Base-by-base conservation (phyloP, 2,797 vertebrate species). In the Acanthornis magna region DNA sequence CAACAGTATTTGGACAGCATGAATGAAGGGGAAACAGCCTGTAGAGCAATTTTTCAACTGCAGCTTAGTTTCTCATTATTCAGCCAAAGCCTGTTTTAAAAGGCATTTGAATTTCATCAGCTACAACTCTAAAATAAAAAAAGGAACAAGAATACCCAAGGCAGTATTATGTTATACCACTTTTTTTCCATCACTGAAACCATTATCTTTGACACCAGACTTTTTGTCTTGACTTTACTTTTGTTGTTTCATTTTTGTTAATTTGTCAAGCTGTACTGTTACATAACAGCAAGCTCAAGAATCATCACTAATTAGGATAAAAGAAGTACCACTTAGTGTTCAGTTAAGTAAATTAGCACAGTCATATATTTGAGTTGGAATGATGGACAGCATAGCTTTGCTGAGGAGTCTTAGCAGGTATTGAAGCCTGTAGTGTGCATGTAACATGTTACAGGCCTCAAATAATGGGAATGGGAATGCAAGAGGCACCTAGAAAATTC, bases 91-190 rank as follows among this genome's bases (percentile, higher is more conserved):
- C 51, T 50, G 4, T 60, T 77, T 63, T 65, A 63, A 92, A 92
- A 82, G 45, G 23, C 7, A 26, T 81, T 89, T 92, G 23, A 92
- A 83, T 93, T 94, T 94, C 53, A 91, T 71, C 45, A 76, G 60
- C 57, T 53, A 40, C 51, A 51, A 16, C 10, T 60, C 36, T 50
- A 58, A 72, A 4, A 7, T 57, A 57, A 84, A 84, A 83, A 60
- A 90, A 42, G 14, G 25, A 79, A 66, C 9, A 77, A 65, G 16
- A 65, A 74, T 67, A 89, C 22, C 30, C 1, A 5, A 66, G 48
- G 55, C 8, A 65, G 30, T 65, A 62, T 14, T 85, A 70, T 14
- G 16, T 47, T 76, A 30, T 55, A 29, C 6, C 13, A 42, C 6
- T 27, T 60, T 18, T 89, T 79, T 74, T 71, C 50, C 87, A 0